These are phyloP conservation scores for Dendrocopos noguchii DNA, from an alignment of 2,113 vertebrate species.

Conservation along the genomic window DNA sequence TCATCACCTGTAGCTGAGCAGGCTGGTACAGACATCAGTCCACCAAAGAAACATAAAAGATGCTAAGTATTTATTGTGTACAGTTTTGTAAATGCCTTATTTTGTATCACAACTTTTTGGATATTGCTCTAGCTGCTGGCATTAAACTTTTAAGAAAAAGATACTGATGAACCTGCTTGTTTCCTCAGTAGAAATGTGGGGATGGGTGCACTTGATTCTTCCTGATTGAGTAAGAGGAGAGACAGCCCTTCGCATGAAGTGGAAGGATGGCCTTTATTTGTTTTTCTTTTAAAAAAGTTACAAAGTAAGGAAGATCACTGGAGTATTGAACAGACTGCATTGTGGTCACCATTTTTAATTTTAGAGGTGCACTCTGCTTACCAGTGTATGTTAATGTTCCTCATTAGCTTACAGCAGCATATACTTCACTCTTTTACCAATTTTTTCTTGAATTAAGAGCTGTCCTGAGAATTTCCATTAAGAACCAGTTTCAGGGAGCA, in stretches of 20 bases:
- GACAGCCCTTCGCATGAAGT: slow-evolving; percentile 17
- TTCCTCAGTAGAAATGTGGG: not conserved
- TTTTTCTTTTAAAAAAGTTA: slow-evolving; percentile 45
- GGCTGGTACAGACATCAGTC: slow-evolving; percentile 79
- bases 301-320: slow-evolving; percentile 60
- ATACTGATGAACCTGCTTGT: not conserved
- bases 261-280: slow-evolving; percentile 73
- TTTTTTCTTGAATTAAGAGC: not conserved
- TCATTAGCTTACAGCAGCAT: not conserved
- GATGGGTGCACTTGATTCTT: not conserved
- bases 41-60: not conserved
- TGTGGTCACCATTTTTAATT: not conserved
- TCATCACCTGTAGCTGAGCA: slow-evolving; percentile 9
- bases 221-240: not conserved
- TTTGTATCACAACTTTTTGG: slow-evolving; percentile 44
- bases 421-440: not conserved
- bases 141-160: slow-evolving; percentile 36
- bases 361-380: slow-evolving; percentile 32
- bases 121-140: not conserved
- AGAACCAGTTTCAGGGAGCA: not conserved
- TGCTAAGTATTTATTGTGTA: slow-evolving; percentile 58
- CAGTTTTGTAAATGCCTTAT: slow-evolving; percentile 44
- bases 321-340: slow-evolving; percentile 36
- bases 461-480: slow-evolving; percentile 57
- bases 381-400: slow-evolving; percentile 31